Evolutionary conservation across 2,113 vertebrate species (phyloP).

Genomic region (Nibea albiflora): DNA sequence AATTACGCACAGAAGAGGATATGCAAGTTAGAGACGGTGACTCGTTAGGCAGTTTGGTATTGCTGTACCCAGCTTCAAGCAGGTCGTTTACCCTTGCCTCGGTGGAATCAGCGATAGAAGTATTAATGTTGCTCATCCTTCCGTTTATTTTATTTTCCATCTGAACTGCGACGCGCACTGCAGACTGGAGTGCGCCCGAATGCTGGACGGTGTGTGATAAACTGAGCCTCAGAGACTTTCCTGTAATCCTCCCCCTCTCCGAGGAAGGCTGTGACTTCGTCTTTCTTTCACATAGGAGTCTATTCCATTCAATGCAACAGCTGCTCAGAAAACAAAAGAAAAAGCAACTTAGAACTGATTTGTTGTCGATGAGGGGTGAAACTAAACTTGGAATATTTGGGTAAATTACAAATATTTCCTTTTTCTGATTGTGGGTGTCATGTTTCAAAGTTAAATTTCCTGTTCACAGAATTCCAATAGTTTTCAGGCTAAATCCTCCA

Average conservation of each 20-base stretch:
- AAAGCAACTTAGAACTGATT: neutral
- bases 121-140: conserved; percentile 54
- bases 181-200: conserved; percentile 19
- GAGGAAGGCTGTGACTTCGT: conserved; percentile 42
- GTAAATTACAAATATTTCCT: neutral
- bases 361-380: neutral
- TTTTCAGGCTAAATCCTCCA: neutral
- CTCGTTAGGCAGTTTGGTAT: conserved; percentile 28
- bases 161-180: neutral
- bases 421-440: neutral
- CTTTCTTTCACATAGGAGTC: conserved; percentile 20
- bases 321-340: neutral
- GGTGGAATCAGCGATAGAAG: conserved; percentile 47
- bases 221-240: conserved; percentile 31
- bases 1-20: conserved; percentile 70
- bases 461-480: neutral
- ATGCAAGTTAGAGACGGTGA: conserved; percentile 17
- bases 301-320: neutral
- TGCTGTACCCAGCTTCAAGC: conserved; percentile 53
- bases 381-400: neutral
- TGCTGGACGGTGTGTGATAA: conserved; percentile 24
- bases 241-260: conserved; percentile 67
- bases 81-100: conserved; percentile 53
- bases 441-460: conserved; percentile 27
- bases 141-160: conserved; percentile 61